A percentile compares a stretch with the other conserved stretches of the same genome.
Conservation (phyloP, 2,113 vertebrate genomes). For the Benitochromis conjunctus region DNA sequence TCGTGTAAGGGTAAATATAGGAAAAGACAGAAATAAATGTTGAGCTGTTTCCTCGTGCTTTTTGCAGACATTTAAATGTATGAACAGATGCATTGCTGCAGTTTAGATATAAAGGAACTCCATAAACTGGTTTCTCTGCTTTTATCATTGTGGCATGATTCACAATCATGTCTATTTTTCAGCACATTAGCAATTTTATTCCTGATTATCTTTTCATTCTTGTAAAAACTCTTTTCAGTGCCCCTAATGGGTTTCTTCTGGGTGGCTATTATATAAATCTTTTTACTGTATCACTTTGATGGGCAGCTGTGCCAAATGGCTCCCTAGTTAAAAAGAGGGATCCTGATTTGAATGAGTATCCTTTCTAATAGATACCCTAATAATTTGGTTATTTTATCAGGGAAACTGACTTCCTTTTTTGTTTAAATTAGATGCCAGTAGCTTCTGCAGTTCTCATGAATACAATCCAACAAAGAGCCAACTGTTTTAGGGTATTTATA, state of each 20-base stretch:
- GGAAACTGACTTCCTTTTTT: not conserved
- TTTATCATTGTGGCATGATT: not conserved
- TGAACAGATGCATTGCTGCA: not conserved
- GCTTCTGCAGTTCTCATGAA: not conserved
- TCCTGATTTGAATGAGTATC: not conserved
- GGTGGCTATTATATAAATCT: conserved; percentile 8
- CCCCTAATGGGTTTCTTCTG: conserved; percentile 5
- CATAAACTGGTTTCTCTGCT: not conserved
- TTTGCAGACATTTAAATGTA: not conserved
- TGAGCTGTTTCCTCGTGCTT: not conserved
- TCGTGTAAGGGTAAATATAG: not conserved
- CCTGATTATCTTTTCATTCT: not conserved
- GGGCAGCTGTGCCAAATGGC: conserved; percentile 1
- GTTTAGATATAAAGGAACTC: not conserved
- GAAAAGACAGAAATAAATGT: not conserved
- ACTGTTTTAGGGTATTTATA: not conserved
- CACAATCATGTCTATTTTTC: not conserved
- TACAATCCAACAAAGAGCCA: not conserved
- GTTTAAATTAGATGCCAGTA: not conserved
- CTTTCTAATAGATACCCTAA: not conserved
- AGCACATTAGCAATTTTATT: not conserved
- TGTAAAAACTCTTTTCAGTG: not conserved
- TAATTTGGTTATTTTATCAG: not conserved
- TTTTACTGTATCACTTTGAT: conserved; percentile 1
- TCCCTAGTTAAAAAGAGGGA: not conserved